Conservation (phyloP, 2,888 invertebrate genomes). For the Ecliptopera silaceata region DNA sequence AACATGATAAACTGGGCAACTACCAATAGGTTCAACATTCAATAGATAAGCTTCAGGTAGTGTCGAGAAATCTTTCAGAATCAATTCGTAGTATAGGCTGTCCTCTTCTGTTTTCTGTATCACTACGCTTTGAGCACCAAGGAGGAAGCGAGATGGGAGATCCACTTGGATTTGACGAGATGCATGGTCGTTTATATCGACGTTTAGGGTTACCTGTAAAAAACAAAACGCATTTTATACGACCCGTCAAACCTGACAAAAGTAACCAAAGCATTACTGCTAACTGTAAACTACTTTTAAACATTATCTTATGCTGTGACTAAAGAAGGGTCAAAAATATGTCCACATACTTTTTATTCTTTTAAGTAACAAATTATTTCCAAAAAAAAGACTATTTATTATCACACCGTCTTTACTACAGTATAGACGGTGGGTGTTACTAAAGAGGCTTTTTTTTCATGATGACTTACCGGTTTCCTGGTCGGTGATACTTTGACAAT, state of each 20-base stretch:
- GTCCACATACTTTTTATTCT: too few species aligned
- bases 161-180: conserved; percentile 61
- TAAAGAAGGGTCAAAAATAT: too few species aligned
- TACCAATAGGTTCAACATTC: conserved; percentile 80
- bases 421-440: too few species aligned
- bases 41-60: conserved; percentile 84
- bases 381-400: too few species aligned
- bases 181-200: conserved; percentile 84
- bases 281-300: too few species aligned
- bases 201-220: conserved; percentile 84
- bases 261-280: too few species aligned
- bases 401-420: too few species aligned
- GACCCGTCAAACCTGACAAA: too few species aligned
- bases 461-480: conserved; percentile 79
- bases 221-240: too few species aligned
- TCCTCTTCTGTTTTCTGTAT: conserved; percentile 81
- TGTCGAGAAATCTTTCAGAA: conserved; percentile 80
- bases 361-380: too few species aligned
- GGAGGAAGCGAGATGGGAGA: conserved; percentile 61
- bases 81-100: conserved; percentile 84
- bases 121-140: conserved; percentile 56
- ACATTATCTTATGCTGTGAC: too few species aligned
- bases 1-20: conserved; percentile 80
- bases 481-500: conserved; percentile 86
- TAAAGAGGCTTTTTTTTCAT: too few species aligned